phyloP scores from a whole-genome alignment of 2,888 invertebrate species.

The Autographa pulchrina region DNA sequence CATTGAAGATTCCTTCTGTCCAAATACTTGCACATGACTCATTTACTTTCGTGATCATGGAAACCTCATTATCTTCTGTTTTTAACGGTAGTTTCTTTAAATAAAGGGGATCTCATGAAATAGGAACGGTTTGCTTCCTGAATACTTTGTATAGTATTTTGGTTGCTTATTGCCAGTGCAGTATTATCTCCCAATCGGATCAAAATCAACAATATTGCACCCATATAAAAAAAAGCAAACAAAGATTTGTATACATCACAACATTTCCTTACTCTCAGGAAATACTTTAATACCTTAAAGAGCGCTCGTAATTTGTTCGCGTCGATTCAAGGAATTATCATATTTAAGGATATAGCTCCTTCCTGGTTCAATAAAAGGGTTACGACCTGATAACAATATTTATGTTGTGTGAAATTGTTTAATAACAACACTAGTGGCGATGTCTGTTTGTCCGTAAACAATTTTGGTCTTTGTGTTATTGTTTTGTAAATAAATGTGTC shows the following conservation, averaged over 20 bases:
- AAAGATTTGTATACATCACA: neutral
- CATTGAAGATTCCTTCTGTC: no score
- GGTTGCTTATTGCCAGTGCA: no score
- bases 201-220: neutral
- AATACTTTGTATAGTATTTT: no score
- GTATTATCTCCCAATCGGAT: neutral
- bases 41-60: no score
- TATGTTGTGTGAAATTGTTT: neutral
- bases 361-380: constrained; percentile 6
- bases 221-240: neutral
- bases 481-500: no score
- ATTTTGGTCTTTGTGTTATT: neutral
- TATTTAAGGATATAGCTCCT: neutral
- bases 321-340: constrained; percentile 1
- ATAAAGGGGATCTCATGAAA: no score
- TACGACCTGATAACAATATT: constrained; percentile 2
- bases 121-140: no score
- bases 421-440: neutral
- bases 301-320: neutral
- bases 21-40: no score
- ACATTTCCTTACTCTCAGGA: neutral
- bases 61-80: no score
- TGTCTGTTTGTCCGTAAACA: neutral
- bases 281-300: neutral
- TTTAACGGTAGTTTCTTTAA: no score